Evolutionary conservation across 2,888 invertebrate species (phyloP).

Genomic region (Linhomoeus sp.): DNA sequence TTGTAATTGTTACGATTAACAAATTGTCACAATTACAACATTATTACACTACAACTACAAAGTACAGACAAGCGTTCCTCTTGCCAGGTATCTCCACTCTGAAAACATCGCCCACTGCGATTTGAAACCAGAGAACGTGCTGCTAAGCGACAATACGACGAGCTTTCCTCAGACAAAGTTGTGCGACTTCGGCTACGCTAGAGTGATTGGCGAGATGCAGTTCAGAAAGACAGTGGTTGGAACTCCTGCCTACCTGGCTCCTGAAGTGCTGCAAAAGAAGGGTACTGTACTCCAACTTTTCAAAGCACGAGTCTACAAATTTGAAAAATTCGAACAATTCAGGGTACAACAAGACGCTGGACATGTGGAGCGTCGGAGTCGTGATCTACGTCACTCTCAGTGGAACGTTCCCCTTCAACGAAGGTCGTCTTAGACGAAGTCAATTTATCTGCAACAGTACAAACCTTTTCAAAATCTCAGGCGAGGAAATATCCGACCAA

Average conservation of each 20-base stretch:
- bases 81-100: neutral
- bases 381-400: slow-evolving; percentile 86
- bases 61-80: too few relatives aligned
- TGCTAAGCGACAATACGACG: slow-evolving; percentile 19
- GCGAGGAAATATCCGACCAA: slow-evolving; percentile 90
- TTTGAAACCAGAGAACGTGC: slow-evolving; percentile 26
- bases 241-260: slow-evolving; percentile 44
- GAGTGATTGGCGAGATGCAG: slow-evolving; percentile 21
- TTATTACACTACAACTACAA: too few relatives aligned
- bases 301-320: too few relatives aligned
- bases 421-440: slow-evolving; percentile 39
- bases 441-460: neutral
- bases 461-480: neutral
- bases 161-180: slow-evolving; percentile 27
- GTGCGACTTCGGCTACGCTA: slow-evolving; percentile 27
- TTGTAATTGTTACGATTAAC: too few relatives aligned
- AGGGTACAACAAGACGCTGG: slow-evolving; percentile 83
- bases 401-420: slow-evolving; percentile 98
- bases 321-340: neutral
- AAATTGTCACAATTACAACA: neutral
- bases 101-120: slow-evolving; percentile 18
- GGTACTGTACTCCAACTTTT: too few relatives aligned
- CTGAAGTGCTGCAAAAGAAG: slow-evolving; percentile 89
- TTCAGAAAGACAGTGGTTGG: slow-evolving; percentile 27
- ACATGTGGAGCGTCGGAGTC: slow-evolving; percentile 99